Base-by-base conservation (phyloP, 2,888 invertebrate species). In the Cataglyphis rosenhaueri region DNA sequence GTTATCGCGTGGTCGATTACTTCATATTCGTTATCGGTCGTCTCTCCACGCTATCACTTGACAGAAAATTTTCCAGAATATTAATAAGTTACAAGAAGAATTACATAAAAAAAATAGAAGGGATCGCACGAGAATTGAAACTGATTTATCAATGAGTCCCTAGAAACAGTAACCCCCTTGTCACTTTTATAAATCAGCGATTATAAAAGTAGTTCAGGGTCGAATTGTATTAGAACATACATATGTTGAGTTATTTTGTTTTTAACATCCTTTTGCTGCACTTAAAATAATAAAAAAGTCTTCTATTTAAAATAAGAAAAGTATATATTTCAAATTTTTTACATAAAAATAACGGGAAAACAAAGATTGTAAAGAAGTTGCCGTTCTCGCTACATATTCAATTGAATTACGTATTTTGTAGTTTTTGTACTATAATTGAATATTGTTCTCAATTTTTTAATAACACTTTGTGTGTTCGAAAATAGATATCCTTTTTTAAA, bases 201-300 rank as follows among this genome's bases (percentile, higher is more conserved):
- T 71, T 71, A 57, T 44, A 61, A 44, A 71, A 79, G 71, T 79
- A 79, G 78, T 32, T 79, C 78, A 79, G 71, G 78, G 78, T 79
- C 78, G 71, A 71, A 59, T 61, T 61, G 59, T 61, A 71, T 71
- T 71, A 65, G 32, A 79, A 59, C 29, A 21, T 41, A 44, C 21
- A 41, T 68, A n/a, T 35, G 35, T 59, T 32, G 25, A 15, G 35
- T 44, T 25, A 25, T 32, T 35, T 66, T n/a, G 29, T 66, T 59
- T 62, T 59, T 64, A 21, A 52, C 65, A 35, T 25, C 55, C 38
- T 74, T 62, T 62, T 32, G 12, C 6, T 1, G 52, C 52, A 52
- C n/a, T 52, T n/a, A 52, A 61, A 32, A 61, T 61, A 61, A 15
- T 59, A 61, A 57, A 21, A 52, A 18, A 52, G 3, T n/a, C 8